Base-by-base conservation (phyloP, 2,797 vertebrate genomes). In the Notamacropus eugenii region DNA sequence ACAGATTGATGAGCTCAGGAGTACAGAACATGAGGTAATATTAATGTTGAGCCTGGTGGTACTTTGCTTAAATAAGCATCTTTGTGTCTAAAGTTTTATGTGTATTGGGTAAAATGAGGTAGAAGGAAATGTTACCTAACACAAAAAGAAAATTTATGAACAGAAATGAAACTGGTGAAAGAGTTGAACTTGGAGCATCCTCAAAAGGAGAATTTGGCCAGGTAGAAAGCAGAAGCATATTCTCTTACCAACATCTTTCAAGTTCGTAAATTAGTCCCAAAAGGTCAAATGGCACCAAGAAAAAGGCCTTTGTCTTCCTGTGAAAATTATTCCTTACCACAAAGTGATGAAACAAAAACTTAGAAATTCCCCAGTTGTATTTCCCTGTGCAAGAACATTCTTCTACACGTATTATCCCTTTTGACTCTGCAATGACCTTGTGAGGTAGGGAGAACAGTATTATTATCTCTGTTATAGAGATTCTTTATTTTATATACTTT, bases 181-280 rank as follows among this genome's bases (percentile, higher is more conserved):
- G 5, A 90, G 40, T 95, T 96, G 50, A 96, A 91, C 14, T 94
- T 22, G 24, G 2, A 29, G 5, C 8, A 24, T 82, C 22, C 74
- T 22, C 8, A 24, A 24, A 46, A 97, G 87, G 34, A 87, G 54
- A 46, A 95, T 54, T 57, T 29, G 74, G 22, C 22, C 9, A 82
- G 74, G n/a, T 28, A 92, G 54, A 95, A 82, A 96, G 34, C 54
- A 19, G 90, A 92, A 94, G 94, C 3, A 82, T 55, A 58, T 93
- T 90, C 13, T 54, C 54, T 55, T 95, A 93, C 34, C 92, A 92
- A 93, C 94, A 95, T 46, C 9, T n/a, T 93, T 96, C 52, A 95
- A 55, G 93, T 82, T 91, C 50, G 67, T 93, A 95, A 57, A 93
- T 82, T 92, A 55, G 56, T 93, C 55, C 93, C 11, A 95, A 96